Evolutionary conservation across 2,888 invertebrate species (phyloP).

Genomic region (Halictus quadricinctus): DNA sequence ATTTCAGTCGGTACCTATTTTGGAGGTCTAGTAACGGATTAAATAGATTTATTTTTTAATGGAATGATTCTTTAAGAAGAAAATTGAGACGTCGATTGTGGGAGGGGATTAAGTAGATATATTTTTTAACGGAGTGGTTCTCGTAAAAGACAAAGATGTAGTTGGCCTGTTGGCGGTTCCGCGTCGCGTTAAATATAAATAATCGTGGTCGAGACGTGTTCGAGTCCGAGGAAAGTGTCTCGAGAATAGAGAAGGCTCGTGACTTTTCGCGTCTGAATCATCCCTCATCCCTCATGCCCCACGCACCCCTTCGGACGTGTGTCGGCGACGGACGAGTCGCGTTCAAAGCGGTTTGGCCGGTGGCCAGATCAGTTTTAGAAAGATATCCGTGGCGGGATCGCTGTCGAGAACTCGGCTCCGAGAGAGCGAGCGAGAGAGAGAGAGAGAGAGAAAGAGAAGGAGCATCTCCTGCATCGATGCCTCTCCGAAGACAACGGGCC

Average conservation of each 20-base stretch:
- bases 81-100: not conserved
- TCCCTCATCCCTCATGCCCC: conserved; percentile 5
- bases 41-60: too few species aligned
- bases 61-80: not conserved
- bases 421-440: not conserved
- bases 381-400: conserved; percentile 55
- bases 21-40: too few species aligned
- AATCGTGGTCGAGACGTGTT: not conserved
- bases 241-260: conserved; percentile 23
- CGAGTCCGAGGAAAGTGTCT: not conserved
- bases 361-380: conserved; percentile 59
- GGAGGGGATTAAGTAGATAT: not conserved
- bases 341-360: conserved; percentile 46
- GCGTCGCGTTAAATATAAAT: not conserved
- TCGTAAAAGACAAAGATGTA: not conserved
- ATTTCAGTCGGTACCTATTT: too few species aligned
- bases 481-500: conserved; percentile 40
- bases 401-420: not conserved
- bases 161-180: not conserved
- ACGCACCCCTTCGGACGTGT: conserved; percentile 9
- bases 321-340: conserved; percentile 12
- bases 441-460: not conserved
- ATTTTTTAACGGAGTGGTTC: not conserved
- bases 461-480: conserved; percentile 31
- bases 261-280: conserved; percentile 22